Conservation (phyloP, 2,888 invertebrate species). For the Herminia tarsipennalis region DNA sequence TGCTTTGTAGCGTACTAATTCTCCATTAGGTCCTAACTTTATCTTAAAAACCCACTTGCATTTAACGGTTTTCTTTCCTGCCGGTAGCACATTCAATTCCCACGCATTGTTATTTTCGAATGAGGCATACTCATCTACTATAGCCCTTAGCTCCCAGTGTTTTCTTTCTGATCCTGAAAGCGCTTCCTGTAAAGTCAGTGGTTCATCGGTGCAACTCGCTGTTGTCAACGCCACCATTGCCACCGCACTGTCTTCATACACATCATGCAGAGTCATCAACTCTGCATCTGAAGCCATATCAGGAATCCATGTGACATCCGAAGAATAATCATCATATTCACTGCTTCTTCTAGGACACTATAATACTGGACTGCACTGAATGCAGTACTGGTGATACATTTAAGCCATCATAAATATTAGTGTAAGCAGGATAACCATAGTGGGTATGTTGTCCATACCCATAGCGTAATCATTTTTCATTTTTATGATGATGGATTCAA, state of each 20-base stretch:
- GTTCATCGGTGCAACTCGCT: neutral
- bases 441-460: too few relatives aligned
- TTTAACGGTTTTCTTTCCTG: neutral
- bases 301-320: constrained; percentile 6
- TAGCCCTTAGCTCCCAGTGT: constrained; percentile 1
- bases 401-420: too few relatives aligned
- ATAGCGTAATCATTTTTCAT: too few relatives aligned
- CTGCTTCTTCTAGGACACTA: too few relatives aligned
- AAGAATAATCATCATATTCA: too few relatives aligned
- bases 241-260: neutral
- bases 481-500: too few relatives aligned
- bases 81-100: neutral
- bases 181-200: constrained; percentile 1
- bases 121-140: constrained; percentile 5
- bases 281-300: neutral
- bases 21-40: neutral
- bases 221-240: neutral
- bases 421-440: too few relatives aligned
- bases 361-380: too few relatives aligned
- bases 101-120: constrained; percentile 4
- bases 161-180: neutral
- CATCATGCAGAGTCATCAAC: neutral
- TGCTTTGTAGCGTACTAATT: constrained; percentile 5
- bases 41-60: constrained; percentile 2
- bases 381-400: too few relatives aligned